Evolutionary conservation across 2,888 invertebrate species (phyloP), one percentile per base, ranked within the genome.

Genomic region (Yponomeuta sedellus): DNA sequence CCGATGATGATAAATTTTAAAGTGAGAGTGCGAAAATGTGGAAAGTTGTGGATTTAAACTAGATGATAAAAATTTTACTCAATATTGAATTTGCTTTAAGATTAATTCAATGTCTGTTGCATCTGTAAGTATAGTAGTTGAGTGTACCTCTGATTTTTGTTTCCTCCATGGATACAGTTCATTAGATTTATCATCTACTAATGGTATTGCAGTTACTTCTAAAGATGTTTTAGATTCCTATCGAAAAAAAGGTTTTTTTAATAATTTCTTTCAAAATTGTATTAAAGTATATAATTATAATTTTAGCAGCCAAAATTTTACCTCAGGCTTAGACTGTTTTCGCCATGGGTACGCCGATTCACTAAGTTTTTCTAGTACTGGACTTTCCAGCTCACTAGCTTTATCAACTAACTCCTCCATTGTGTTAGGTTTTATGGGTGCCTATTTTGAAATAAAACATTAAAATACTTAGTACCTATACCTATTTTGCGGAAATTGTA

Each of bases 321-420:
- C 80, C 80, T 80, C 78, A 22, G 16, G 4, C 22, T 64, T 67
- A 28, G 22, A 28, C 25, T 11, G 19, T 67, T 22, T 57, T 25
- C 66, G 66, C 66, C 66, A 67, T 22, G 64, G 66, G 40, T 67
- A 67, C 1, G n/a, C 8, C 16, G 12, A 19, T 19, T 64, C 64
- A 1, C 10, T 34, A 59, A 10, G 44, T 20, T 34, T 19, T 56
- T 64, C 44, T 2, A 12, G 11, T 62, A 25, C 10, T 12, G 25
- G 19, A 39, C 2, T 62, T 62, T 62, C 19, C 6, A 59, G 19
- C 5, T 59, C 59, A 22, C 12, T 12, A 59, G 59, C 25, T 59
- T 59, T 22, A 20, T 20, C 59, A 25, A 20, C 20, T 16, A 20
- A 25, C 22, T 10, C 22, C 59, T 25, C 20, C 25, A 10, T 20